phyloP scores from a whole-genome alignment of 2,797 vertebrate species.

The Pelobates cultripes region DNA sequence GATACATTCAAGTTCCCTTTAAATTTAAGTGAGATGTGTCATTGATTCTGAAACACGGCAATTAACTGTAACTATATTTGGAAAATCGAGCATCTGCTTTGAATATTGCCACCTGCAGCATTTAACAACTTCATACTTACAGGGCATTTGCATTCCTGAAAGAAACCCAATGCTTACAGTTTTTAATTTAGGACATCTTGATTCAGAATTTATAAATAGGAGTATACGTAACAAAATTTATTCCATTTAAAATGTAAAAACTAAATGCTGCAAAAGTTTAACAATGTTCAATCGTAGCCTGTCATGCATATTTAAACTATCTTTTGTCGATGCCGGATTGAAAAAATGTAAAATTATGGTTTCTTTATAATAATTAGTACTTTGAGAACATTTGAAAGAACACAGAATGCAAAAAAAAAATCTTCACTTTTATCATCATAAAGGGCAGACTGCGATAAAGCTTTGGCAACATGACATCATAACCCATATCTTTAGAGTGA shows the following conservation, averaged over 20 bases:
- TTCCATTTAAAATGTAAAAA: background rate
- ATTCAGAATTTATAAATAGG: constrained; percentile 9
- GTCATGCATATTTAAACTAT: too few relatives aligned
- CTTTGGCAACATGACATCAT: too few relatives aligned
- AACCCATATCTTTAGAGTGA: too few relatives aligned
- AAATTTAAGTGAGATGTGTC: constrained; percentile 53
- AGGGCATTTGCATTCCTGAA: constrained; percentile 17
- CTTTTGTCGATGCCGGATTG: too few relatives aligned
- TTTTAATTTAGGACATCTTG: constrained; percentile 19
- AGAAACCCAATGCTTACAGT: constrained; percentile 18
- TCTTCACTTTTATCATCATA: too few relatives aligned
- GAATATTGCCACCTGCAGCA: constrained; percentile 47
- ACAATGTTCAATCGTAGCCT: too few relatives aligned
- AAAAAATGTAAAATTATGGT: too few relatives aligned
- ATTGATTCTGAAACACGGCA: constrained; percentile 44
- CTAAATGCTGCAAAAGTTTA: too few relatives aligned
- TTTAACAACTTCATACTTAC: constrained; percentile 37
- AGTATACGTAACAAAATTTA: background rate
- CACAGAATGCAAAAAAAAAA: too few relatives aligned
- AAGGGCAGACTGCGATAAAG: too few relatives aligned
- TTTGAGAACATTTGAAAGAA: too few relatives aligned
- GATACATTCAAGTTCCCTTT: constrained; percentile 38
- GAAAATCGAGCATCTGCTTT: constrained; percentile 47
- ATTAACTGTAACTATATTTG: constrained; percentile 51
- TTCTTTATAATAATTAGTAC: too few relatives aligned